Percentiles rank a stretch among this genome's conserved stretches.
Conservation (phyloP, 2,888 invertebrate species). For the Stenurella melanura region DNA sequence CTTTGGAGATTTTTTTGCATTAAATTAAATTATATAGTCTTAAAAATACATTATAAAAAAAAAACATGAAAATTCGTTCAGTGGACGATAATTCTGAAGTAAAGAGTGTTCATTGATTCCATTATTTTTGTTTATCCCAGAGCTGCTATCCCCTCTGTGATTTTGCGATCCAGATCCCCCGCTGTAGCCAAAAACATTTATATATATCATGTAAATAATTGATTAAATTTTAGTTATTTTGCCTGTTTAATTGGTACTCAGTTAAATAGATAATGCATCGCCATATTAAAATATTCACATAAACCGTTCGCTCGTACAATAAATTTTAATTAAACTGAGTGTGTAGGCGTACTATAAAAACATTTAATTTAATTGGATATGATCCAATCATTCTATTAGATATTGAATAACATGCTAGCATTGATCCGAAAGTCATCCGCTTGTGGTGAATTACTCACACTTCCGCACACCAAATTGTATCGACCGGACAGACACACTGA, state of each 20-base stretch:
- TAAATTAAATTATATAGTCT: no score
- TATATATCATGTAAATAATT: not conserved
- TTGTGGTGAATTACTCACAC: slow-evolving; percentile 52
- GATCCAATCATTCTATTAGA: slow-evolving; percentile 48
- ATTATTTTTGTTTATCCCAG: no score
- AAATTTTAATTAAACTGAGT: slow-evolving; percentile 30
- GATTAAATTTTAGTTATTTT: slow-evolving; percentile 2
- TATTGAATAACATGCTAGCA: slow-evolving; percentile 47
- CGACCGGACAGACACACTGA: slow-evolving; percentile 41
- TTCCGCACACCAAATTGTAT: slow-evolving; percentile 54
- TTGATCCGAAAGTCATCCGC: slow-evolving; percentile 49
- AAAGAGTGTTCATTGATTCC: no score
- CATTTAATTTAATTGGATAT: slow-evolving; percentile 34
- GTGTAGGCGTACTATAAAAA: slow-evolving; percentile 16
- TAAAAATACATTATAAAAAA: no score
- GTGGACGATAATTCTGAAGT: no score
- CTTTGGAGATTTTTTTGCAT: no score
- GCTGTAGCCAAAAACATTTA: no score
- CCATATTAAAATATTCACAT: slow-evolving; percentile 27
- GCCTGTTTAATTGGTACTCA: slow-evolving; percentile 17
- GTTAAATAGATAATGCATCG: slow-evolving; percentile 25
- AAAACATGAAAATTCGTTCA: no score
- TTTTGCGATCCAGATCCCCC: no score
- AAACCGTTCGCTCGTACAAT: not conserved
- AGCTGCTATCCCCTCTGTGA: no score